These are phyloP conservation scores for Celastrina argiolus DNA, from an alignment of 2,888 invertebrate species.

Conservation along the genomic window DNA sequence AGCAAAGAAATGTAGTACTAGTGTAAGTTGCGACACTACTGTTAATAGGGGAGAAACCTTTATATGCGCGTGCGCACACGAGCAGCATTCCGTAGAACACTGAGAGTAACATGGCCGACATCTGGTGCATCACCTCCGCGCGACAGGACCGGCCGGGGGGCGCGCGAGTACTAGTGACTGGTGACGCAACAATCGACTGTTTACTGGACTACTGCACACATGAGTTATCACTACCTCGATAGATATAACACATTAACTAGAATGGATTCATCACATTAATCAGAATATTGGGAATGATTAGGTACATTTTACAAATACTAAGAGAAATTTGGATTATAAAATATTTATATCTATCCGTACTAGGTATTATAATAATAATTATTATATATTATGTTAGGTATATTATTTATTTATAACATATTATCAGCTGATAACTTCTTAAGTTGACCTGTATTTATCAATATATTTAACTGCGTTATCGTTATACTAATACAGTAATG, in stretches of 20 bases:
- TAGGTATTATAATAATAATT: neutral
- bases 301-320: too few species aligned
- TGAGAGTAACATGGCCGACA: constrained; percentile 42
- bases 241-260: neutral
- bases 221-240: neutral
- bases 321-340: too few species aligned
- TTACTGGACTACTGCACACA: constrained; percentile 41
- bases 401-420: neutral
- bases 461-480: constrained; percentile 5
- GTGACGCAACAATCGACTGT: constrained; percentile 53
- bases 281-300: too few species aligned
- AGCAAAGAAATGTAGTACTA: constrained; percentile 35
- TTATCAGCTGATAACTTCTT: constrained; percentile 6
- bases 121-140: constrained; percentile 5
- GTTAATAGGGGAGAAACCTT: constrained; percentile 49
- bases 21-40: constrained; percentile 37
- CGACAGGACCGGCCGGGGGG: constrained; percentile 30
- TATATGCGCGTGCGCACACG: constrained; percentile 44
- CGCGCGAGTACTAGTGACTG: constrained; percentile 40
- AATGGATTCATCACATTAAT: neutral
- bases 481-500: neutral
- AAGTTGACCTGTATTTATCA: constrained; percentile 4
- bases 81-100: constrained; percentile 45
- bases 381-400: neutral
- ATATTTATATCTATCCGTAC: too few species aligned